These are phyloP conservation scores for Planiliza haematocheilus DNA, from an alignment of 2,113 vertebrate genomes.

Conservation along the genomic window DNA sequence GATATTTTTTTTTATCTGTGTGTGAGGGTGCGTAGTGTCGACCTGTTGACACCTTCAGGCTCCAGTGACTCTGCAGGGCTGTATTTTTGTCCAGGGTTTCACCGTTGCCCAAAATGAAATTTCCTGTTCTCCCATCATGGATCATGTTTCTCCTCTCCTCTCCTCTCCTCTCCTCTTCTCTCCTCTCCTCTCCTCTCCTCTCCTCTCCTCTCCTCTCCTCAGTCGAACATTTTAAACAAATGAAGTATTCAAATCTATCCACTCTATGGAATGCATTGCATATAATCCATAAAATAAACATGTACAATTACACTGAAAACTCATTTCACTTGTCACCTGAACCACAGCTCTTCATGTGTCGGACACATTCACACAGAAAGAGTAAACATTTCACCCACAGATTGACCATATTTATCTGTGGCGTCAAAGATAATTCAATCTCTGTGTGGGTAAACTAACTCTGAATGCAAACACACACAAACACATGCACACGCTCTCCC, in stretches of 20 bases:
- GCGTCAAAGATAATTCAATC: conserved; percentile 48
- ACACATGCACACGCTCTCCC: conserved; percentile 44
- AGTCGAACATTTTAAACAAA: too few relatives aligned
- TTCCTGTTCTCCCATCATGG: conserved; percentile 57
- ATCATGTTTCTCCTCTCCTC: background rate
- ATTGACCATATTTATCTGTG: conserved; percentile 47
- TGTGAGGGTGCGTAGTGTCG: conserved; percentile 14
- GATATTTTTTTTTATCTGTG: conserved; percentile 10
- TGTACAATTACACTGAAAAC: too few relatives aligned
- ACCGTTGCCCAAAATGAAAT: conserved; percentile 30
- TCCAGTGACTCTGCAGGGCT: conserved; percentile 30
- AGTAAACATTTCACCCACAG: conserved; percentile 48
- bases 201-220: too few relatives aligned
- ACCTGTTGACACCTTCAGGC: conserved; percentile 52
- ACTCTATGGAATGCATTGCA: background rate
- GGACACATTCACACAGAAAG: conserved; percentile 8
- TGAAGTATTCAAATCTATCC: too few relatives aligned
- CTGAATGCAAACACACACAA: conserved; percentile 43
- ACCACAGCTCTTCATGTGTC: conserved; percentile 5
- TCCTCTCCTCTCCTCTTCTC: conserved; percentile 15
- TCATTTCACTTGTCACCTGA: background rate
- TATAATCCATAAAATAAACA: background rate
- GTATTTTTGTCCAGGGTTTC: conserved; percentile 42
- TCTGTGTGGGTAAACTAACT: conserved; percentile 12
- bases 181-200: too few relatives aligned